phyloP scores from a whole-genome alignment of 2,888 invertebrate species.

The Poecilus cupreus region DNA sequence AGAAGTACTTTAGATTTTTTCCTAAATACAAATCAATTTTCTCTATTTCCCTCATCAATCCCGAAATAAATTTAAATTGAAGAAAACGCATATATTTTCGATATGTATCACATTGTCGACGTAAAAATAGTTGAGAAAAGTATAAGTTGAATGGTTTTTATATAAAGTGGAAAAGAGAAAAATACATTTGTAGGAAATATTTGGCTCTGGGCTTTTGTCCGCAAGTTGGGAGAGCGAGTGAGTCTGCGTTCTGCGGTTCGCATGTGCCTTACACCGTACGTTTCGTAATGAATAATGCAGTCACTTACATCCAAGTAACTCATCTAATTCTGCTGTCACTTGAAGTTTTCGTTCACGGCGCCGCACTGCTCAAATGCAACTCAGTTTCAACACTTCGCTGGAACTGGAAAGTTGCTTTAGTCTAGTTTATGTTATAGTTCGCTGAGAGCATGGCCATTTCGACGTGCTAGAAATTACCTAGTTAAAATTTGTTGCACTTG shows the following conservation, averaged over 20 bases:
- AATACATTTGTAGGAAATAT: slow-evolving; percentile 1
- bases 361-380: neutral
- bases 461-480: slow-evolving; percentile 33
- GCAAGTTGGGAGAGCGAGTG: neutral
- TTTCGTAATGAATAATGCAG: slow-evolving; percentile 51
- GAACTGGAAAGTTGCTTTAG: slow-evolving; percentile 35
- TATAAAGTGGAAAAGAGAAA: slow-evolving; percentile 1
- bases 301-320: slow-evolving; percentile 46
- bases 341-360: slow-evolving; percentile 41
- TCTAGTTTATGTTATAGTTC: slow-evolving; percentile 49
- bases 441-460: neutral
- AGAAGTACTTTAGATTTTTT: too few species aligned
- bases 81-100: neutral
- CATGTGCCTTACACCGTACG: slow-evolving; percentile 15
- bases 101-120: neutral
- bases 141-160: slow-evolving; percentile 23
- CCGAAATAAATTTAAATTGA: neutral
- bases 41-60: neutral
- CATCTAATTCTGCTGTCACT: slow-evolving; percentile 50
- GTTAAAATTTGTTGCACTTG: slow-evolving; percentile 51
- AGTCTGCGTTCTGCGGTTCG: slow-evolving; percentile 38
- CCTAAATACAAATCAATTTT: neutral
- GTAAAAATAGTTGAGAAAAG: neutral
- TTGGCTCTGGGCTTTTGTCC: slow-evolving; percentile 1
- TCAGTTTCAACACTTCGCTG: slow-evolving; percentile 37